These are phyloP conservation scores for Drosophila testacea DNA, from an alignment of 2,888 invertebrate genomes.

Conservation along the genomic window DNA sequence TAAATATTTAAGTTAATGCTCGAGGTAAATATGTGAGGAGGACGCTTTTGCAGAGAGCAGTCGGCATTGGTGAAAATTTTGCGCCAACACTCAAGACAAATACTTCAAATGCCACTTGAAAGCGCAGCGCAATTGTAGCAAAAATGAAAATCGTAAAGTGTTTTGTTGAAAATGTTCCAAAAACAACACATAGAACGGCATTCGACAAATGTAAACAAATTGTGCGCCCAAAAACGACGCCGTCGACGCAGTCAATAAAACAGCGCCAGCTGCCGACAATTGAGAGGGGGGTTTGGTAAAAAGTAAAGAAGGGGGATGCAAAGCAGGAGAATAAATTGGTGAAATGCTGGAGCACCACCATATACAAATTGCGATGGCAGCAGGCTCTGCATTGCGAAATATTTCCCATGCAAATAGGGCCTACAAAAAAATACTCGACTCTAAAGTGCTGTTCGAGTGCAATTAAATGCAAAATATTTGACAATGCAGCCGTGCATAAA, in stretches of 20 bases:
- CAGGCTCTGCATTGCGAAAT: slow-evolving; percentile 56
- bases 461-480: slow-evolving; percentile 78
- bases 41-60: slow-evolving; percentile 2
- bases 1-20: slow-evolving; percentile 50
- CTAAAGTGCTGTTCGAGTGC: slow-evolving; percentile 62
- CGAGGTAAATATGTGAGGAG: slow-evolving; percentile 37
- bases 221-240: slow-evolving; percentile 50
- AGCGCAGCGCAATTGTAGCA: slow-evolving; percentile 69
- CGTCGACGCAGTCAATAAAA: slow-evolving; percentile 68
- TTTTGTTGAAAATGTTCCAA: slow-evolving; percentile 81
- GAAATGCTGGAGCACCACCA: slow-evolving; percentile 23
- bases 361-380: slow-evolving; percentile 61
- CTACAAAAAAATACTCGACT: slow-evolving; percentile 23
- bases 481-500: slow-evolving; percentile 54
- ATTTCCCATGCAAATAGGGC: slow-evolving; percentile 73
- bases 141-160: slow-evolving; percentile 74
- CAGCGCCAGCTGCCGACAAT: slow-evolving; percentile 60
- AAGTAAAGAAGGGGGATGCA: neutral
- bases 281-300: neutral
- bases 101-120: slow-evolving; percentile 70
- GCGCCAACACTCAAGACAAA: slow-evolving; percentile 55
- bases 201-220: slow-evolving; percentile 62
- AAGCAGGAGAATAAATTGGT: slow-evolving; percentile 10
- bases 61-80: slow-evolving; percentile 51
- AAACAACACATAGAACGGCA: slow-evolving; percentile 62